A percentile compares a stretch with the other conserved stretches of the same genome.
Conservation (phyloP, 2,113 vertebrate species). For the Aspiorhynchus laticeps region DNA sequence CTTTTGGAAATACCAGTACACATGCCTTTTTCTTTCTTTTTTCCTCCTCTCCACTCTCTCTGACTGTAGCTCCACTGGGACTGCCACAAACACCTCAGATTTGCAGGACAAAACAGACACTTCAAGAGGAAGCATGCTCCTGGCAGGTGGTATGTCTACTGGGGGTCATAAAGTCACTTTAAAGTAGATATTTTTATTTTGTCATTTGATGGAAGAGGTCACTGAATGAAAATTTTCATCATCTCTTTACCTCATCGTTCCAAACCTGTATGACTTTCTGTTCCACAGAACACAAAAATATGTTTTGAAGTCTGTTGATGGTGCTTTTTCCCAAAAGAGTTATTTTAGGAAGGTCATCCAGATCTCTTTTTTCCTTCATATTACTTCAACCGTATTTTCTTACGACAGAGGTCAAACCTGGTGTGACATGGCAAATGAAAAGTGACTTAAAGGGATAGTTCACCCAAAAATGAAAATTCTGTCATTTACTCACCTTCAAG, state of each 20-base stretch:
- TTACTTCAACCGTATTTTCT: neutral
- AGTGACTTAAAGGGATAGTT: neutral
- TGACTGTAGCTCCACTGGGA: constrained; percentile 4
- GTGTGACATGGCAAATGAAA: neutral
- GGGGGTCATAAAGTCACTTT: neutral
- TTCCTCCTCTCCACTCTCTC: neutral
- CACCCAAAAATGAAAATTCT: too few species aligned
- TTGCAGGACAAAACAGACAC: constrained; percentile 36
- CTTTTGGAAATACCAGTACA: neutral
- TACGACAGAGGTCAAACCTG: neutral
- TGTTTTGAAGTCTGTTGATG: neutral
- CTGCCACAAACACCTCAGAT: constrained; percentile 28
- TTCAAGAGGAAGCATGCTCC: neutral
- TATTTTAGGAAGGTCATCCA: too few species aligned
- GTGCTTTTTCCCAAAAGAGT: neutral
- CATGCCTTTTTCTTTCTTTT: neutral
- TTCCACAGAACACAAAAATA: neutral
- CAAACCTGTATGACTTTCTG: neutral
- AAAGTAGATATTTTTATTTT: neutral
- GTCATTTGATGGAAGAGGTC: neutral
- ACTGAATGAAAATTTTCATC: neutral
- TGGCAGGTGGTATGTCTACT: constrained; percentile 48
- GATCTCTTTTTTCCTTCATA: neutral
- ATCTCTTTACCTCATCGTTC: neutral
- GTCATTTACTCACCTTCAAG: too few species aligned